Percentiles rank a stretch among this genome's conserved stretches.
phyloP scores from a whole-genome alignment of 2,888 invertebrate species.

The Stenurella melanura region DNA sequence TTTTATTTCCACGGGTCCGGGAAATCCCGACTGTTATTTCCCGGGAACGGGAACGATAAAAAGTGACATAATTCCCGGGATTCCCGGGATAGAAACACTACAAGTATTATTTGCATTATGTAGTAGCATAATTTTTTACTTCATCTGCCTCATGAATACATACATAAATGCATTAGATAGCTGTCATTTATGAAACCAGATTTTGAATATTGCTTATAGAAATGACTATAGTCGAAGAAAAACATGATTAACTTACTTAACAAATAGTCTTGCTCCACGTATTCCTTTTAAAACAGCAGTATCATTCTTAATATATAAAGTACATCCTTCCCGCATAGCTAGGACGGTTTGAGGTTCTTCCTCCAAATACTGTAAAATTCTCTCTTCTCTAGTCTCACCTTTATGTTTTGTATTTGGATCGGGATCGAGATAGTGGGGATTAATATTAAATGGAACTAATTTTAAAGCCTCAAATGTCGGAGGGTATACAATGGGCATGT shows the following conservation, averaged over 20 bases:
- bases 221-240: too few species aligned
- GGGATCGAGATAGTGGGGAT: conserved; percentile 87
- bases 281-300: conserved; percentile 79
- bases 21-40: too few species aligned
- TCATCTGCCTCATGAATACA: too few species aligned
- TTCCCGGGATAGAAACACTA: too few species aligned
- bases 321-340: conserved; percentile 84
- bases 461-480: conserved; percentile 83
- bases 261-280: conserved; percentile 79
- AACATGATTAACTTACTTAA: conserved; percentile 74
- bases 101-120: too few species aligned
- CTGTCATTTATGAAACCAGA: too few species aligned
- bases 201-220: too few species aligned
- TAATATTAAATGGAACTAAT: conserved; percentile 88
- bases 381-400: conserved; percentile 86
- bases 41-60: too few species aligned
- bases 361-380: conserved; percentile 82
- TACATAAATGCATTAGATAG: background rate
- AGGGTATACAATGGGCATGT: conserved; percentile 90
- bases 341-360: conserved; percentile 79
- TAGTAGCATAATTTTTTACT: too few species aligned
- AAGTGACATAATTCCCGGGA: too few species aligned
- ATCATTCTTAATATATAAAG: conserved; percentile 78
- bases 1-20: too few species aligned
- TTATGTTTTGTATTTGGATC: conserved; percentile 80